Conservation (phyloP, 92 coral and sea anemone species). For the Porites rus region DNA sequence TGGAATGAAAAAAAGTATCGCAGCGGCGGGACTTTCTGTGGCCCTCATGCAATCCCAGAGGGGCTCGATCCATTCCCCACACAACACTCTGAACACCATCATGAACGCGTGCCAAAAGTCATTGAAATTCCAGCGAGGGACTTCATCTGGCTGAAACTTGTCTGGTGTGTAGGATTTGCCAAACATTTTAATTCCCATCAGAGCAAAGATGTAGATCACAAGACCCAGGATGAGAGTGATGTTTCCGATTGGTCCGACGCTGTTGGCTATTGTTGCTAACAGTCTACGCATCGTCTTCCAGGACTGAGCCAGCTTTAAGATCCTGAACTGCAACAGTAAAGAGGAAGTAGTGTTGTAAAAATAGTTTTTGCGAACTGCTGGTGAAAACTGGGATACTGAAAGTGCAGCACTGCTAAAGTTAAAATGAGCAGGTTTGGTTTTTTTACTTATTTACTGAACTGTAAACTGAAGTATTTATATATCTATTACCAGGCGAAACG, state of each 20-base stretch:
- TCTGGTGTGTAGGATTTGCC: conserved; percentile 80
- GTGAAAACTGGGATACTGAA: too few relatives aligned
- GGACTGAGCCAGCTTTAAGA: conserved; percentile 91
- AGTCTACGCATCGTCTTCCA: conserved; percentile 96
- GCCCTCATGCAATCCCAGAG: conserved; percentile 99
- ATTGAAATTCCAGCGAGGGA: conserved; percentile 97
- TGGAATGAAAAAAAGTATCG: conserved; percentile 91
- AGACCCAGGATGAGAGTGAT: conserved; percentile 89
- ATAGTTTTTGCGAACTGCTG: too few relatives aligned
- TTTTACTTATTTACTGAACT: neutral
- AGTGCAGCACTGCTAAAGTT: too few relatives aligned
- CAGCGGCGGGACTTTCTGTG: conserved; percentile 77
- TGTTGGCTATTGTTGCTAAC: conserved; percentile 87
- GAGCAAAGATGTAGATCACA: conserved; percentile 93
- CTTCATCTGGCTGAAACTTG: conserved; percentile 78
- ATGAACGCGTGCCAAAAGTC: conserved; percentile 97
- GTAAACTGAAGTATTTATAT: too few relatives aligned
- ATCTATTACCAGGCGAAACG: conserved; percentile 81
- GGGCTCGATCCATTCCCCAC: conserved; percentile 99
- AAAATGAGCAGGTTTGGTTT: too few relatives aligned
- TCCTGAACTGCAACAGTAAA: conserved; percentile 68
- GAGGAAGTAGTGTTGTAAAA: neutral
- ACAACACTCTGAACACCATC: conserved; percentile 95
- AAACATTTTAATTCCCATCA: conserved; percentile 89
- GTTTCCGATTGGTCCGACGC: conserved; percentile 93